Evolutionary conservation across 2,797 vertebrate species (phyloP).

Genomic region (Macropus fuliginosus): DNA sequence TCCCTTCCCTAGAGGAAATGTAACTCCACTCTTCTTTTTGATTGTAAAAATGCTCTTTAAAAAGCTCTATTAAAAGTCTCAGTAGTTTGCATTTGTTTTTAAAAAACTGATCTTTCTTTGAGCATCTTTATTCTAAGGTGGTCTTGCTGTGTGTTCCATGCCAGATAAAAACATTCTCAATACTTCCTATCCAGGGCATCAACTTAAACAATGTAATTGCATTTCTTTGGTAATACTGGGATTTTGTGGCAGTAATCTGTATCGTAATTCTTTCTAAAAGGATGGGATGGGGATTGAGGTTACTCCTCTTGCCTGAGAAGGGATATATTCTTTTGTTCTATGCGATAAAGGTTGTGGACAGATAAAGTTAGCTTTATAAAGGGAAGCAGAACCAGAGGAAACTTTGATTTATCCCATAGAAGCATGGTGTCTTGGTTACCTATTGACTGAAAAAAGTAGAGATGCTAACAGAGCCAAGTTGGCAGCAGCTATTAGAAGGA

Average conservation of each 20-base stretch:
- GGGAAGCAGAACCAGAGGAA: background rate
- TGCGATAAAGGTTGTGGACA: background rate
- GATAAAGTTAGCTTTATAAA: background rate
- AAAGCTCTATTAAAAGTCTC: background rate
- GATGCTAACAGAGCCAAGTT: background rate
- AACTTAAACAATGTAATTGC: background rate
- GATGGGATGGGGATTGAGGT: background rate
- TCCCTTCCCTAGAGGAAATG: conserved; percentile 68
- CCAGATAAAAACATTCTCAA: background rate
- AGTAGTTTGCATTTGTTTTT: background rate
- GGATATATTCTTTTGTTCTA: background rate
- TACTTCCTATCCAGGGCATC: background rate
- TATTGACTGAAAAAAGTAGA: background rate
- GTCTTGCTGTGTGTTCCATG: background rate
- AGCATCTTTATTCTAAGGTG: background rate
- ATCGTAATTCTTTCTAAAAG: background rate
- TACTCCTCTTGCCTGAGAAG: background rate
- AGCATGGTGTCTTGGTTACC: background rate
- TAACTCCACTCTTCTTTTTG: conserved; percentile 31
- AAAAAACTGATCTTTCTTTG: background rate
- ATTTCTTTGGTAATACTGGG: background rate
- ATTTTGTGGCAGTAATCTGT: background rate
- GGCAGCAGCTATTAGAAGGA: conserved; percentile 3
- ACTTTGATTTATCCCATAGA: background rate
- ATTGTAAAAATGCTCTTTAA: conserved; percentile 19